Evolutionary conservation across 2,113 vertebrate species (phyloP), one percentile per base, ranked within the genome.

Genomic region (Hylia prasina): DNA sequence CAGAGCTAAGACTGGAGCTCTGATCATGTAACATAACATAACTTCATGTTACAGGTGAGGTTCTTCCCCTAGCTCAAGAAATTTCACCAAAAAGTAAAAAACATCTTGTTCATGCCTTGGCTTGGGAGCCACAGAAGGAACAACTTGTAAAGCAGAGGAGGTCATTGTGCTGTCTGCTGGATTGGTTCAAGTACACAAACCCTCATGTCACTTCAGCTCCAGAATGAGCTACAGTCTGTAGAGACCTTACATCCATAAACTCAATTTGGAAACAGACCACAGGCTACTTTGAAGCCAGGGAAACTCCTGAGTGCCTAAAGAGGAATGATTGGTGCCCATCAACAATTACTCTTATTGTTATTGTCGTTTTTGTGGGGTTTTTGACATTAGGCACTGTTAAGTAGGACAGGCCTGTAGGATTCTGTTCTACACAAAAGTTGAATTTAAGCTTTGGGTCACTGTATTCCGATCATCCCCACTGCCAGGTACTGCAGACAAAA

Each of bases 171-270:
- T 83, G 27, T 51, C 64, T 73, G 58, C 45, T 85, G 57, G 42
- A 19, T 9, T 82, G 39, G 48, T 65, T 79, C 57, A 85, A 53
- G 58, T 1, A 45, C 47, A 58, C 39, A 85, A 65, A 39, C 7
- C 13, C 22, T 28, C 3, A 0, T 6, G 23, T n/a, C 58, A 39
- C 75, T 75, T 68, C 2, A 1, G 1, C 64, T 81, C 56, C 4
- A 10, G 51, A 66, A 63, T 39, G 42, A 82, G 12, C 44, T 56
- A 24, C 11, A 44, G 51, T 64, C 56, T 90, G 51, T 54, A 90
- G 40, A 64, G 18, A 57, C 15, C 7, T 37, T 33, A 39, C 39
- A 75, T 61, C 25, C 30, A 80, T 12, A 66, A 82, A 73, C 12
- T 23, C 45, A 37, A 7, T 30, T 28, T 90, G 47, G 51, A 33